Evolutionary conservation across 2,113 vertebrate species (phyloP), one percentile per base, ranked within the genome.

Genomic region (Heliornis fulica): DNA sequence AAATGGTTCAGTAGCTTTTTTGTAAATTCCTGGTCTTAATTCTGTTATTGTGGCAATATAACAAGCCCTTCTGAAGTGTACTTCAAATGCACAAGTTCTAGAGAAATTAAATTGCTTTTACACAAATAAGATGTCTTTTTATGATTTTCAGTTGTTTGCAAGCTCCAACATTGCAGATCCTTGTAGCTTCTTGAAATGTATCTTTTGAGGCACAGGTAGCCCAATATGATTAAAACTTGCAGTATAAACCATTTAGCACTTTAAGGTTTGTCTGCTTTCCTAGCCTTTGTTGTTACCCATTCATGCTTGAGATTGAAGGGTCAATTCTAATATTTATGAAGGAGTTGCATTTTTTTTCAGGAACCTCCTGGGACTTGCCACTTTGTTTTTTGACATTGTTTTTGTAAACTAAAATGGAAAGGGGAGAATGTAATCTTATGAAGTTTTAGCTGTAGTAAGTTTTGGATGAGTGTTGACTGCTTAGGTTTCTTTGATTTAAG

Each of bases 291-390:
- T 76, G 51, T 45, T 92, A 60, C 2, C 41, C 22, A 9, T 72
- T 91, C 45, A 61, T 76, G 38, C 74, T 87, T 90, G 93, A 91
- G 76, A 60, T 69, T 84, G 41, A 34, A 74, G 46, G 38, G 56
- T 81, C 65, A 82, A 28, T 95, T 92, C 46, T 70, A 75, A 41
- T 83, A 90, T 64, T 92, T 93, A 79, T 60, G 70, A 91, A 89
- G 40, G 65, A 92, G 71, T 60, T 57, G 25, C 21, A 25, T 70
- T 92, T 88, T 7, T 92, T 93, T 28, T 51, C 45, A 25, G 3
- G 69, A 81, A 54, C 14, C 43, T 84, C 22, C 31, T 15, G 32
- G 17, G 83, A 87, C 28, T 59, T 64, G 11, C 21, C 61, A 16
- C 63, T 92, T 88, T 93, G 22, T 72, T 81, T 92, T 64, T 72